Conservation (phyloP, 2,113 vertebrate genomes). For the Eulemur rufifrons region DNA sequence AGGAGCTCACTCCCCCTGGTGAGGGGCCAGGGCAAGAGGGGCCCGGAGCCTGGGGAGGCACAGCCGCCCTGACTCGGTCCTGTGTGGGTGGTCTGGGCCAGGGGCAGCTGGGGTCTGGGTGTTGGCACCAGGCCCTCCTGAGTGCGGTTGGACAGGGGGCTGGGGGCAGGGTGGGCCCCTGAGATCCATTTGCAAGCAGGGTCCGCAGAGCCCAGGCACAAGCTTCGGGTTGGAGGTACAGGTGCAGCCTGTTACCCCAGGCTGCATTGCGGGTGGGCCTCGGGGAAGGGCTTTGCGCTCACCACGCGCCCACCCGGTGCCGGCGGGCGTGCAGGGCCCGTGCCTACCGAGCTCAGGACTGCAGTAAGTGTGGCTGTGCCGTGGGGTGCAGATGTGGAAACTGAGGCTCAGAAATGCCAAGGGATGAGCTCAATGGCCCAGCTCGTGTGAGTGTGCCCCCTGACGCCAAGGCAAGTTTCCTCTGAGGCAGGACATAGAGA, state of each 20-base stretch:
- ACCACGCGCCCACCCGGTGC: too few relatives aligned
- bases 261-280: rapidly evolving
- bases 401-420: not conserved
- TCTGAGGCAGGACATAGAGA: not conserved
- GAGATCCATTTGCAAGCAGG: not conserved
- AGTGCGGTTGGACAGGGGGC: not conserved
- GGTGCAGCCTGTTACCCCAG: rapidly evolving
- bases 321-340: not conserved
- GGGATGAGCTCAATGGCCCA: not conserved
- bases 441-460: not conserved
- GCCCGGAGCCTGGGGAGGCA: not conserved
- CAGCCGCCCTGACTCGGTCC: not conserved
- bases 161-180: rapidly evolving
- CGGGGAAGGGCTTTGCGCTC: too few relatives aligned
- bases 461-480: rapidly evolving
- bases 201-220: not conserved
- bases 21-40: not conserved
- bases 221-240: not conserved
- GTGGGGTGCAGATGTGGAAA: not conserved
- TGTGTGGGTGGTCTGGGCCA: too few relatives aligned
- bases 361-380: rapidly evolving
- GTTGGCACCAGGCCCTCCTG: not conserved
- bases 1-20: too few relatives aligned
- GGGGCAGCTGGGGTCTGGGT: not conserved
- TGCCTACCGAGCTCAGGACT: rapidly evolving